Percentiles rank a stretch among this genome's conserved stretches.
Conservation (phyloP, 1,140 invertebrate species). For the Brevipalpus yothersi region DNA sequence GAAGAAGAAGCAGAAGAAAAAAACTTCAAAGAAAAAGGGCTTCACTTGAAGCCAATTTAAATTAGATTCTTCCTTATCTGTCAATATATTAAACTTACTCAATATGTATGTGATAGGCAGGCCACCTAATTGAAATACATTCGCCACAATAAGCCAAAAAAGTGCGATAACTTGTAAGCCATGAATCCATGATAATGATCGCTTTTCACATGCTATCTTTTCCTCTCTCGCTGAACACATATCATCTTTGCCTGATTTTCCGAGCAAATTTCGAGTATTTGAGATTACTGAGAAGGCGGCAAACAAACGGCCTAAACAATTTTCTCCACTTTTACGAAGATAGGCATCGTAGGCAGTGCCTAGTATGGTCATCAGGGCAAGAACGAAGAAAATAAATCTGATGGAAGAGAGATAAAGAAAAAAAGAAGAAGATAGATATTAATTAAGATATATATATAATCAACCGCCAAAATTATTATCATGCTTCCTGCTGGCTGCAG, state of each 20-base stretch:
- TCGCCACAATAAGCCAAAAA: constrained; percentile 2
- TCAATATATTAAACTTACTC: not conserved
- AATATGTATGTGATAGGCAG: not conserved
- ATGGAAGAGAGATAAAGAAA: not conserved
- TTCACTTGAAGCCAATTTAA: not conserved
- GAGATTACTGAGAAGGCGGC: not conserved
- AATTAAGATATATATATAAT: not conserved
- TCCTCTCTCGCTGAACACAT: not conserved
- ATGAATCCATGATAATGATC: not conserved
- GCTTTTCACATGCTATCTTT: not conserved
- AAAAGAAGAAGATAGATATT: not conserved
- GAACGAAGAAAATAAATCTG: not conserved
- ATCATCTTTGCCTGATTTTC: not conserved
- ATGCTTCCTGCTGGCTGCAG: too few species aligned
- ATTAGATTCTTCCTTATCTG: not conserved
- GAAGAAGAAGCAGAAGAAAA: too few species aligned
- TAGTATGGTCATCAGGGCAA: not conserved
- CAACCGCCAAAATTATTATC: not conserved
- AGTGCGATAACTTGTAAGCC: constrained; percentile 4
- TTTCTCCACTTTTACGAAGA: not conserved
- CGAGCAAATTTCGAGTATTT: not conserved
- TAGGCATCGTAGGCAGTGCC: not conserved
- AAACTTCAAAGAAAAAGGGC: too few species aligned
- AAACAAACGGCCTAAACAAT: not conserved
- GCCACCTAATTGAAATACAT: constrained; percentile 5